Evolutionary conservation across 2,113 vertebrate genomes (phyloP), one percentile per base, ranked within the genome.

Genomic region (Platycercus adscitus): DNA sequence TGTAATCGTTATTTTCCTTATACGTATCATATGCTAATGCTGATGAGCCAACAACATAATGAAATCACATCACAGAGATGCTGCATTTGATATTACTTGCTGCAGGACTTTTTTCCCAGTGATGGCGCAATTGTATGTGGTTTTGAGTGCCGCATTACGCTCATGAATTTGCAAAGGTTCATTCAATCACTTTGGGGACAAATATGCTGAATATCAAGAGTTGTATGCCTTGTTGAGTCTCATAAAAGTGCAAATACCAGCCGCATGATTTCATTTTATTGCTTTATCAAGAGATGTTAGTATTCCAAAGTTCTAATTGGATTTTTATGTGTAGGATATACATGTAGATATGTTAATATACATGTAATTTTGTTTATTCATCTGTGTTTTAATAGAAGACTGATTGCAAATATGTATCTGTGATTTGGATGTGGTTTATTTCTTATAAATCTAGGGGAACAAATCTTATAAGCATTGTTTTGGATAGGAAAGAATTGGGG

Each of bases 1-100:
- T 91, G 43, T 60, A 80, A 68, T 94, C 19, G 24, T 88, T 85
- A 73, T 71, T 87, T 91, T 92, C 47, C 26, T 95, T 91, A 43
- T 65, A 11, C 0, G 0, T 44, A 61, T 66, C 61, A 46, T 60
- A 79, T 81, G 66, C 50, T 94, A 83, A 80, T 81, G 66, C 39
- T 92, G 65, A 82, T 81, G 60, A 86, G 43, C 39, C 46, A 85
- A 71, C 44, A 85, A 15, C 31, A 17, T 80, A 87, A 72, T 70
- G 41, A 94, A 95, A 87, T 96, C 49, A 12, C 58, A 46, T 69
- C 82, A 69, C 11, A 73, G 66, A 85, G 83, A 89, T 81, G 46
- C 37, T 92, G 44, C 46, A 35, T 55, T 71, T 79, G 86, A 82
- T 94, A 69, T 46, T 43, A 47, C 29, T 71, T 76, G 70, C 86